Base-by-base conservation (phyloP, 2,797 vertebrate genomes). In the Geotrypetes seraphini region DNA sequence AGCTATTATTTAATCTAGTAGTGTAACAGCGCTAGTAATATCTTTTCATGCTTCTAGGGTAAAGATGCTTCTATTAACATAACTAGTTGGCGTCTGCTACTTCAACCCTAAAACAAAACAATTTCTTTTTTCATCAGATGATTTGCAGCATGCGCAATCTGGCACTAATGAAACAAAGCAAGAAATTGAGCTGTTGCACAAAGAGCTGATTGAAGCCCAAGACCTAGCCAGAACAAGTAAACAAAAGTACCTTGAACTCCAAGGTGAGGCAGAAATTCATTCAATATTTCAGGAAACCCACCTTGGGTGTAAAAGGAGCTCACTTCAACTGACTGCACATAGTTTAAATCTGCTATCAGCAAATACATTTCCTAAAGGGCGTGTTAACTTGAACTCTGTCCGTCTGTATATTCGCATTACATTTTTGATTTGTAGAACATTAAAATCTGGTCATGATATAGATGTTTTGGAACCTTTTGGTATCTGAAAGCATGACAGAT, bases 201-300 rank as follows among this genome's bases (percentile, higher is more conserved):
- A 86, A 60, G 91, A 96, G 52, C 79, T 98, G 48, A 67, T 93
- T 45, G 91, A 94, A 71, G 95, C 92, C 49, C 94, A 95, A 79
- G 92, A 96, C 32, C 74, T 97, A 65, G 92, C 92, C 80, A 96
- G 90, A 75, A 78, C 86, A 25, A 91, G 89, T 75, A 95, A 92
- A 72, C 91, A 95, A 78, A 92, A 88, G 71, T 95, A 92, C 79
- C 82, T 88, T 63, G 91, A 96, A 72, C 85, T 97, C 32, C 92
- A 97, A 88, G 92, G 93, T 97, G 75, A 78, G 79, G 50, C 38
- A 25, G 55, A 61, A 49, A 66, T 64, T 37, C 36, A 44, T 58
- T 53, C 58, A 32, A 28, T 35, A 61, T 23, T 42, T 12, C 22
- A 67, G 60, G 46, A 3, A 21, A n/a, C 14, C 35, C 11, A 9